Conservation (phyloP, 2,113 vertebrate species). For the Ariopsis seemanni region DNA sequence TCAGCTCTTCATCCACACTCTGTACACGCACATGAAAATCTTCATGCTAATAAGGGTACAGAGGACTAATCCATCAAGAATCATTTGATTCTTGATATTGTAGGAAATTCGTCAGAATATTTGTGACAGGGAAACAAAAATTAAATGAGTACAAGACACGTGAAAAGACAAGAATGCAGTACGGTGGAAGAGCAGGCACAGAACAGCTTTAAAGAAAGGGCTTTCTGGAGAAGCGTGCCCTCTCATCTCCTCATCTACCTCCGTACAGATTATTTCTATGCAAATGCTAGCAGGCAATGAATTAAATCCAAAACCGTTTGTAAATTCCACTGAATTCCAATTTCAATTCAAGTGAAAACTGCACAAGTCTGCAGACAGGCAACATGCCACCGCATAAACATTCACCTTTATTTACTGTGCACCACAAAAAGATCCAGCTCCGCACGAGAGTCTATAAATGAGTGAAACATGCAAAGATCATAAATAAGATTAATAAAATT, state of each 20-base stretch:
- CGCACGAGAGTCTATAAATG: background rate
- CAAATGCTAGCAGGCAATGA: constrained; percentile 75
- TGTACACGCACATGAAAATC: background rate
- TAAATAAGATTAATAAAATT: background rate
- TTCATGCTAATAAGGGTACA: background rate
- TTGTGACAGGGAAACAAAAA: background rate
- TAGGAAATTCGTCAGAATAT: background rate
- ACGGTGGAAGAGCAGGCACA: constrained; percentile 9
- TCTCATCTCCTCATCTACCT: constrained; percentile 75
- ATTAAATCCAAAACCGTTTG: constrained; percentile 81
- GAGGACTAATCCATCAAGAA: background rate
- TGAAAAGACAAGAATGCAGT: background rate
- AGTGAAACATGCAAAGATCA: background rate
- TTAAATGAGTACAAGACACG: background rate
- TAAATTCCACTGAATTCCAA: constrained; percentile 75
- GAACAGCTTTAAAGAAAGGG: constrained; percentile 19
- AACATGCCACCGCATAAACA: constrained; percentile 77
- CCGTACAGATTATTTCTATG: constrained; percentile 84
- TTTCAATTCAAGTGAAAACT: constrained; percentile 68
- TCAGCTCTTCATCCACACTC: background rate
- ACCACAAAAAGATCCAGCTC: constrained; percentile 64
- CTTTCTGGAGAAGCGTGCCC: constrained; percentile 27
- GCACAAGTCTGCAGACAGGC: constrained; percentile 66
- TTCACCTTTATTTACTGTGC: constrained; percentile 70
- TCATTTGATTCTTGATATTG: background rate